Evolutionary conservation across 2,888 invertebrate genomes (phyloP).

Genomic region (Clunio marinus): DNA sequence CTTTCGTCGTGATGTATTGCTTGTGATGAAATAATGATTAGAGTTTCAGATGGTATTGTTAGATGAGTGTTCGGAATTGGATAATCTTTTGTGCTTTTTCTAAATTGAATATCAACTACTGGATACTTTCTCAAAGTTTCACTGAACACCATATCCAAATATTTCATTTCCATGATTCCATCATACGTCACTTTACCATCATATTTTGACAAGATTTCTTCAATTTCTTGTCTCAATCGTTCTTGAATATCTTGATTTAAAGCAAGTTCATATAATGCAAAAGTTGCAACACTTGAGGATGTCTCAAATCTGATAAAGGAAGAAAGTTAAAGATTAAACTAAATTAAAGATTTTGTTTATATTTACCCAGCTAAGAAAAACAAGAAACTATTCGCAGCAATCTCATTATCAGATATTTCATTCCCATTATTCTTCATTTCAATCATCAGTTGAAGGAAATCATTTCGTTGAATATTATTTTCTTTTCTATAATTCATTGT

Average conservation of each 20-base stretch:
- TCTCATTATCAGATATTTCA: not conserved
- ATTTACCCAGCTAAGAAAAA: slow-evolving; percentile 3
- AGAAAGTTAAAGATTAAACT: no score
- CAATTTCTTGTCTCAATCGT: slow-evolving; percentile 46
- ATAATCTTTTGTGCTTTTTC: slow-evolving; percentile 48
- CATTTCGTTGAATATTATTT: slow-evolving; percentile 21
- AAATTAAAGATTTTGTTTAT: not conserved
- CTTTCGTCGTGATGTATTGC: slow-evolving; percentile 49
- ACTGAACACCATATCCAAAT: slow-evolving; percentile 49
- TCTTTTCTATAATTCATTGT: not conserved
- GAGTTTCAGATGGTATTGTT: slow-evolving; percentile 51
- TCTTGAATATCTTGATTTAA: slow-evolving; percentile 49
- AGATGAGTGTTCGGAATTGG: slow-evolving; percentile 50
- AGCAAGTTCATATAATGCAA: slow-evolving; percentile 48
- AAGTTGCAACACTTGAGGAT: slow-evolving; percentile 49
- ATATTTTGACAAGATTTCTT: slow-evolving; percentile 44
- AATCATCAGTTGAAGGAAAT: slow-evolving; percentile 4
- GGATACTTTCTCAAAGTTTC: slow-evolving; percentile 52
- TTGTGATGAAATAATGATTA: slow-evolving; percentile 43
- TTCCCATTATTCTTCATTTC: not conserved
- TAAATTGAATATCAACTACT: not conserved
- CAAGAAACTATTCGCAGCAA: not conserved
- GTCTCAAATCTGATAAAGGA: slow-evolving; percentile 53
- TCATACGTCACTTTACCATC: slow-evolving; percentile 49
- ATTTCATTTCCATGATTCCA: slow-evolving; percentile 48